Conservation (phyloP, 2,888 invertebrate species). For the Sinopyrophorus schimmeli region DNA sequence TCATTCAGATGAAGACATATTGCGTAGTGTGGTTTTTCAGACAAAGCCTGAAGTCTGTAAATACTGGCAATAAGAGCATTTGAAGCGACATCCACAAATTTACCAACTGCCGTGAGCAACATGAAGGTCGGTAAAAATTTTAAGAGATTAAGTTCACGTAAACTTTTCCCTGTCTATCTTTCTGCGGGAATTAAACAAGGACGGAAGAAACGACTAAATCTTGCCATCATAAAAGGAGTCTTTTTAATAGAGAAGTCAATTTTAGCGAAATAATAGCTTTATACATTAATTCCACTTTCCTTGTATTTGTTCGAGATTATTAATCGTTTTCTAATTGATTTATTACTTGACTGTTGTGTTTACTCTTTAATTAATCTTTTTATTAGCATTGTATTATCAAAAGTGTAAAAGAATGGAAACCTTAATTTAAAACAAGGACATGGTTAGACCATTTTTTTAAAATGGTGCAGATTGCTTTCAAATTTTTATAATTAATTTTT, state of each 20-base stretch:
- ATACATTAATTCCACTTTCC: slow-evolving; percentile 38
- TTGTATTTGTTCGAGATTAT: slow-evolving; percentile 49
- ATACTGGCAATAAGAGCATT: slow-evolving; percentile 30
- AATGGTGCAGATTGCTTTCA: no score
- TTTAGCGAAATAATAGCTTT: slow-evolving; percentile 33
- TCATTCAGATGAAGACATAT: slow-evolving; percentile 30
- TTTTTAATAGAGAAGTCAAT: slow-evolving; percentile 35
- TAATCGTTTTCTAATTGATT: slow-evolving; percentile 54
- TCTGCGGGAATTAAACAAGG: slow-evolving; percentile 4
- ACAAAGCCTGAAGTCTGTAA: slow-evolving; percentile 25
- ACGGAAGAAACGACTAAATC: slow-evolving; percentile 23
- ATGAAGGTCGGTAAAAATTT: slow-evolving; percentile 21
- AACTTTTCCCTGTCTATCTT: slow-evolving; percentile 13
- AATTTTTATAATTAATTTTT: no score
- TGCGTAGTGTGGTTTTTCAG: slow-evolving; percentile 29
- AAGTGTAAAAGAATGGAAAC: no score
- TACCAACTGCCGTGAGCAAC: slow-evolving; percentile 33
- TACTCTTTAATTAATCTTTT: slow-evolving; percentile 32
- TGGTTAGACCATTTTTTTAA: no score
- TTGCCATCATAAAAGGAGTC: slow-evolving; percentile 25
- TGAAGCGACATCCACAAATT: slow-evolving; percentile 31
- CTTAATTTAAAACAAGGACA: no score
- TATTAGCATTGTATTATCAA: no score
- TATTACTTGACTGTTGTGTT: slow-evolving; percentile 41
- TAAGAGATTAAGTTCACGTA: slow-evolving; percentile 17